phyloP scores from a whole-genome alignment of 2,888 invertebrate genomes.

The Drosophila falleni region DNA sequence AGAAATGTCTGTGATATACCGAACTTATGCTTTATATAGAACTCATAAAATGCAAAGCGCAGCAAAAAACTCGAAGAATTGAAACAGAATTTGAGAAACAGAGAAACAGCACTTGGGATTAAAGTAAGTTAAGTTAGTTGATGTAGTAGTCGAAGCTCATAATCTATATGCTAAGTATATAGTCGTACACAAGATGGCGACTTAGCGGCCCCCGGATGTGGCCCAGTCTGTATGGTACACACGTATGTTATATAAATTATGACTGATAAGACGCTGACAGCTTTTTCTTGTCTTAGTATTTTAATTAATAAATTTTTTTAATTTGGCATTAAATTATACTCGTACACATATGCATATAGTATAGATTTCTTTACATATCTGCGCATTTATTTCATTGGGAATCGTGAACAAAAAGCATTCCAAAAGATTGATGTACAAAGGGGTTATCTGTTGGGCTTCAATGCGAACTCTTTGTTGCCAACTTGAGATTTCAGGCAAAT shows the following conservation, averaged over 20 bases:
- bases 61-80: slow-evolving; percentile 43
- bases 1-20: slow-evolving; percentile 45
- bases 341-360: slow-evolving; percentile 18
- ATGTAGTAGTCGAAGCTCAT: slow-evolving; percentile 33
- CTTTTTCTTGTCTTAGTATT: slow-evolving; percentile 43
- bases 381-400: not conserved
- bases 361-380: slow-evolving; percentile 15
- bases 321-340: slow-evolving; percentile 75
- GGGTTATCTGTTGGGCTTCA: slow-evolving; percentile 73
- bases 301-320: slow-evolving; percentile 76
- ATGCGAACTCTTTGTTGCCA: slow-evolving; percentile 67
- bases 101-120: slow-evolving; percentile 2
- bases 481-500: slow-evolving; percentile 11
- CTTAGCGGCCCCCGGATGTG: slow-evolving; percentile 72
- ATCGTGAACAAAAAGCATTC: not conserved
- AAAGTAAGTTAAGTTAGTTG: slow-evolving; percentile 14
- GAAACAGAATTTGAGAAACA: not conserved
- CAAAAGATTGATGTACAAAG: slow-evolving; percentile 59
- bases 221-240: slow-evolving; percentile 45
- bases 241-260: slow-evolving; percentile 61
- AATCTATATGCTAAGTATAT: slow-evolving; percentile 56
- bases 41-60: slow-evolving; percentile 59
- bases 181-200: slow-evolving; percentile 61
- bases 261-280: slow-evolving; percentile 63
- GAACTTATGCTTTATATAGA: slow-evolving; percentile 15